Conservation (phyloP, 2,888 invertebrate genomes). For the Andrena praecox region DNA sequence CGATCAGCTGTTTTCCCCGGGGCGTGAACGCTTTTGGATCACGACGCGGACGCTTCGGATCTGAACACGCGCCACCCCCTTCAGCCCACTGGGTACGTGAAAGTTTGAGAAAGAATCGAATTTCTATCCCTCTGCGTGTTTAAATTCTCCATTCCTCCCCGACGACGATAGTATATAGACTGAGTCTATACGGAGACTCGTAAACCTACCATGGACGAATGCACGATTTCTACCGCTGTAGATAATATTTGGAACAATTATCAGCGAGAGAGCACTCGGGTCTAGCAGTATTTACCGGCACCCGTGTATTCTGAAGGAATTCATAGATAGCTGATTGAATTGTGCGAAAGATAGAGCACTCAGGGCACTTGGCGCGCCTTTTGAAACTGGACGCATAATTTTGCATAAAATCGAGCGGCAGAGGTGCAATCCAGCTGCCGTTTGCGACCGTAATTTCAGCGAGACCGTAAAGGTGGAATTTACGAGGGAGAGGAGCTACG, state of each 20-base stretch:
- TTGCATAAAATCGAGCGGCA: conserved; percentile 5
- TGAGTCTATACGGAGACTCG: too few species aligned
- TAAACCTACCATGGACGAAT: too few species aligned
- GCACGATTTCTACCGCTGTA: too few species aligned
- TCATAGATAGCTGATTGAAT: background rate
- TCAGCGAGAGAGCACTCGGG: too few species aligned
- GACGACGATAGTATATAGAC: too few species aligned
- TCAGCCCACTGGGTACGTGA: background rate
- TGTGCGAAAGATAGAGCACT: background rate
- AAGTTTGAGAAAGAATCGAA: conserved; percentile 5
- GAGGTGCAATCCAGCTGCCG: conserved; percentile 12
- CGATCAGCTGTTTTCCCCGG: conserved; percentile 59
- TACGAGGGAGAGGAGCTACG: conserved; percentile 18
- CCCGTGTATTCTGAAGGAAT: background rate
- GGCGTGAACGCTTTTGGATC: conserved; percentile 27
- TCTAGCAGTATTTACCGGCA: too few species aligned
- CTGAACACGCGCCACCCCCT: background rate
- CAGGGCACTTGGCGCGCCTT: background rate
- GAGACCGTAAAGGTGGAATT: conserved; percentile 28
- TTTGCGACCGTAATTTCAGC: conserved; percentile 11
- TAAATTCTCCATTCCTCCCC: too few species aligned
- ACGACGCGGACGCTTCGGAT: background rate
- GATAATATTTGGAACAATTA: too few species aligned
- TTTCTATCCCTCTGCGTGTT: background rate
- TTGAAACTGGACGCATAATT: background rate